Base-by-base conservation (phyloP, 2,797 vertebrate species). In the Linurgus olivaceus region DNA sequence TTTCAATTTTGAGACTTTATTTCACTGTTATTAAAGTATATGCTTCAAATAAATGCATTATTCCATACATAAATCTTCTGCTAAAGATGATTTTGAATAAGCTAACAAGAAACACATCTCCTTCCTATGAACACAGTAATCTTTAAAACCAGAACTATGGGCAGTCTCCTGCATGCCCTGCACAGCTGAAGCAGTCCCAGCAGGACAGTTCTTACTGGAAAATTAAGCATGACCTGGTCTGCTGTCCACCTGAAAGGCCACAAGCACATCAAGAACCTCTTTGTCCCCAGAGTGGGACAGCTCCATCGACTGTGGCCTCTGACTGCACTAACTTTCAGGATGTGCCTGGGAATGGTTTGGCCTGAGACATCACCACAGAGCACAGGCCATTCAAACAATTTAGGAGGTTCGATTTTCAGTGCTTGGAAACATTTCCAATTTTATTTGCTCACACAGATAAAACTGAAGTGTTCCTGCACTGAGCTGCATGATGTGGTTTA, bases 231-330 rank as follows among this genome's bases (percentile, higher is more conserved):
- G 37, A 45, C 37, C 16, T 21, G 37, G 8, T 26, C 28, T 57
- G 26, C 31, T 54, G 7, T n/a, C 38, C 51, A n/a, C 29, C 38
- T 19, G 75, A 65, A 61, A 70, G 16, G n/a, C 40, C 54, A 84
- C 3, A 1, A 51, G 16, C 44, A 33, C 61, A 50, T 31, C 0
- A 1, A 59, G 33, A 9, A n/a, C 17, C 17, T 5, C 0, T 54
- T 79, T 65, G 25, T 29, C n/a, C 55, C 74, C 4, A 0, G 1
- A 76, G 52, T 1, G 2, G 28, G 47, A 58, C 44, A 79, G 50
- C 50, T 71, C 24, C 21, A 11, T 57, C 6, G 3, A 0, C 51
- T 24, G 4, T 44, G 42, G 21, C 67, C 45, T 77, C 57, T 74
- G 59, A 29, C 54, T n/a, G 13, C 1, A 0, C 8, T 25, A 11